phyloP scores from a whole-genome alignment of 2,113 vertebrate genomes.

The Halichoeres trimaculatus region DNA sequence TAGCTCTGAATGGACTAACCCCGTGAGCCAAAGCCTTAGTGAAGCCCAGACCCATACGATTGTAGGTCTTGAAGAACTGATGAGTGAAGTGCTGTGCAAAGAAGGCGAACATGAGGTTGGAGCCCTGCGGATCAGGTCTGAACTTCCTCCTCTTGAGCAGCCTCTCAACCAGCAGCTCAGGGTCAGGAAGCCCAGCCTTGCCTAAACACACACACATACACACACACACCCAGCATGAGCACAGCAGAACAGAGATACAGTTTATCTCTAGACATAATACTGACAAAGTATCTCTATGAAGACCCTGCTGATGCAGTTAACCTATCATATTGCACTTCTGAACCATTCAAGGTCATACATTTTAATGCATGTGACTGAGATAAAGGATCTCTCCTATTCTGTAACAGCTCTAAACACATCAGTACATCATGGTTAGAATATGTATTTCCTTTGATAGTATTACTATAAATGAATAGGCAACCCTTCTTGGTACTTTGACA shows the following conservation, averaged over 20 bases:
- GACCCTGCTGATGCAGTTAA: constrained; percentile 27
- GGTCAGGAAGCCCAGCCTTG: constrained; percentile 86
- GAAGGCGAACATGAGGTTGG: constrained; percentile 97
- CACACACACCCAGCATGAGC: not conserved
- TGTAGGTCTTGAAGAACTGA: constrained; percentile 97
- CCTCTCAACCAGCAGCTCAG: constrained; percentile 84
- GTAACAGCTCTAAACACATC: not conserved
- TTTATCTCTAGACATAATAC: constrained; percentile 47
- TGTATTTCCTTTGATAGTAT: too few relatives aligned
- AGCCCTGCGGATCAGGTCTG: constrained; percentile 88
- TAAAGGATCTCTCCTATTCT: not conserved
- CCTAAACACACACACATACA: constrained; percentile 78
- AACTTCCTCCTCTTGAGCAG: constrained; percentile 89
- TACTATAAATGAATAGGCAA: too few relatives aligned
- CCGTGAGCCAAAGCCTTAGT: constrained; percentile 93
- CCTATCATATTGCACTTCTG: not conserved
- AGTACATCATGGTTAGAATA: too few relatives aligned
- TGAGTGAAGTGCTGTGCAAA: constrained; percentile 99
- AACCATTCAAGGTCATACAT: constrained; percentile 39
- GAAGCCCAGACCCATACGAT: constrained; percentile 92
- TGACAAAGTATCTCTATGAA: not conserved
- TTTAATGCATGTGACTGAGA: not conserved
- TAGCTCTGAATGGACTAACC: constrained; percentile 80
- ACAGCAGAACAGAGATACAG: constrained; percentile 12
- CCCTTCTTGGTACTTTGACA: too few relatives aligned